Conservation (phyloP, 2,797 vertebrate genomes). For the Denticeps clupeoides region DNA sequence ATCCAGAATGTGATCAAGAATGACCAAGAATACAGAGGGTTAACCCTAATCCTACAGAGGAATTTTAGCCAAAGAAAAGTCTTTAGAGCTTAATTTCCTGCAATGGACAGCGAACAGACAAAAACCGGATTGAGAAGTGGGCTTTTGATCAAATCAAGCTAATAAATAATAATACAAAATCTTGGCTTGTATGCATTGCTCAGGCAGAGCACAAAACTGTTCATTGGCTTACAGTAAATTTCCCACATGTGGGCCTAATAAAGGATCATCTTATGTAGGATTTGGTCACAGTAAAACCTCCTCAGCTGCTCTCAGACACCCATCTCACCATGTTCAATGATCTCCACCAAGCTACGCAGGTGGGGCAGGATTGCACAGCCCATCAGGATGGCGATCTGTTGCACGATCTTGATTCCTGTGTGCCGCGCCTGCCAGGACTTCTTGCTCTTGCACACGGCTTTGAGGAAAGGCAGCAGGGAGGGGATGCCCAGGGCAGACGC, state of each 20-base stretch:
- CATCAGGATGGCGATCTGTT: constrained; percentile 99
- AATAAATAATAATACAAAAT: background rate
- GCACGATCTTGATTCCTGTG: constrained; percentile 98
- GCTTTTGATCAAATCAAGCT: background rate
- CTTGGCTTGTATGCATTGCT: no score
- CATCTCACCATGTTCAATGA: constrained; percentile 91
- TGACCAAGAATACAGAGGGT: background rate
- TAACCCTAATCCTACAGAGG: no score
- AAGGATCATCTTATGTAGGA: no score
- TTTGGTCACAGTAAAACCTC: no score
- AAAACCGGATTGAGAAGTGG: no score
- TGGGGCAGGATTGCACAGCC: constrained; percentile 96
- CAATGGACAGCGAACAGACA: no score
- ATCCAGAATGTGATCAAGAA: background rate
- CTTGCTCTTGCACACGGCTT: constrained; percentile 98
- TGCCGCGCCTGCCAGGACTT: constrained; percentile 98
- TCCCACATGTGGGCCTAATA: no score
- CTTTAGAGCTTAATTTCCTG: no score
- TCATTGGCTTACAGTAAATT: no score
- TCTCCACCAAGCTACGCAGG: constrained; percentile 98
- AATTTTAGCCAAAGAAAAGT: no score
- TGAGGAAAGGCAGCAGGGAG: constrained; percentile 93
- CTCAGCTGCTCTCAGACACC: background rate
- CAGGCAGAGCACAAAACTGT: background rate
- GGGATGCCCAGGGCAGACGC: constrained; percentile 95